A percentile compares a stretch with the other conserved stretches of the same genome.
Evolutionary conservation across 1,140 invertebrate genomes (phyloP).

Genomic region (Drosophila mojavensis): DNA sequence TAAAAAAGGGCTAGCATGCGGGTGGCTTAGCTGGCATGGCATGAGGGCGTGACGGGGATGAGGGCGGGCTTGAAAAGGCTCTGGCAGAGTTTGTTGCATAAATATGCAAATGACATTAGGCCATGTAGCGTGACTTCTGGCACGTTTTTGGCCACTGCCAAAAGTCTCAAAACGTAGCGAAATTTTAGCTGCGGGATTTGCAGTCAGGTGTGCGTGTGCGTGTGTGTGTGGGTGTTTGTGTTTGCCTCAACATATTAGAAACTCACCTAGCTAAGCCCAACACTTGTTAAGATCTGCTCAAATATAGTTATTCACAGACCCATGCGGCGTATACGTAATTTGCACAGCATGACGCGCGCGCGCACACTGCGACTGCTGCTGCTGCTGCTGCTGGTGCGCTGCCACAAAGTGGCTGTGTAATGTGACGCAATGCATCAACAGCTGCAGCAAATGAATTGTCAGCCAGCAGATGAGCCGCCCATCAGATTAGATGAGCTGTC

Average conservation of each 20-base stretch:
- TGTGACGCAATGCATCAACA: constrained; percentile 21
- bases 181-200: constrained; percentile 2
- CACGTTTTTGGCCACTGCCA: constrained; percentile 53
- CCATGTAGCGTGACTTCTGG: constrained; percentile 76
- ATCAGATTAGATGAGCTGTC: constrained; percentile 40
- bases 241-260: constrained; percentile 17
- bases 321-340: constrained; percentile 68
- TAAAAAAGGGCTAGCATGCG: constrained; percentile 31
- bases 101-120: constrained; percentile 79
- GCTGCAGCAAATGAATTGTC: constrained; percentile 18
- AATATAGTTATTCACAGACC: constrained; percentile 3
- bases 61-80: constrained; percentile 8
- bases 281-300: background rate
- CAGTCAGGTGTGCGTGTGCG: constrained; percentile 5
- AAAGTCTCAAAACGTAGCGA: background rate
- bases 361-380: too few relatives aligned
- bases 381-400: background rate
- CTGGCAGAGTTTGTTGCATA: constrained; percentile 23
- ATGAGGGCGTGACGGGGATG: background rate
- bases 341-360: constrained; percentile 23
- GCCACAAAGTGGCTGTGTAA: constrained; percentile 27
- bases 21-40: background rate
- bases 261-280: constrained; percentile 2
- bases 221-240: background rate
- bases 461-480: constrained; percentile 3